Base-by-base conservation (phyloP, 2,797 vertebrate genomes). In the Myotis findleyi region DNA sequence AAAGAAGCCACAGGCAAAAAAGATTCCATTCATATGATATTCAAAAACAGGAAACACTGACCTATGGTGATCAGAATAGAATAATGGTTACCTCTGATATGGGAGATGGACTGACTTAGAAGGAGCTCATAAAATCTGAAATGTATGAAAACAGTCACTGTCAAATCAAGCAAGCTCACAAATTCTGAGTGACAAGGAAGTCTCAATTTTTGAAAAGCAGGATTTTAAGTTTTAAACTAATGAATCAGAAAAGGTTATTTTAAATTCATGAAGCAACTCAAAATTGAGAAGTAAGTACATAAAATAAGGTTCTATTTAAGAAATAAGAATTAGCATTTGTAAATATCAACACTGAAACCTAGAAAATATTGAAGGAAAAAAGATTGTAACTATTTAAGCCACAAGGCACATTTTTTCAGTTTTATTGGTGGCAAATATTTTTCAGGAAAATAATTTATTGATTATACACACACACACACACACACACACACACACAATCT, bases 221-320 rank as follows among this genome's bases (percentile, higher is more conserved):
- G 38, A 86, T 68, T 92, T 59, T 62, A 81, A 30, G 9, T 23
- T 86, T 87, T 25, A 20, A 85, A 79, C 57, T 36, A 86, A 69
- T 53, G 1, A 79, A 62, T 72, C 72, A 82, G 38, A 47, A 41
- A 44, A 55, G n/a, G 47, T 47, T 72, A 73, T 71, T 79, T 92
- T 66, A 41, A 93, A 88, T 55, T 81, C 41, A 86, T 7, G 3
- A 9, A 69, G 30, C n/a, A 64, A 87, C 36, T 87, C 47, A 87
- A 93, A 77, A 77, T 71, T 85, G 66, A 75, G 53, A 91, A 91
- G 53, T 51, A 68, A 87, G 33, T 83, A 85, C 11, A 36, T 81
- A 68, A 83, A 83, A 38, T 53, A 92, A 86, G 11, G 14, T 62
- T 13, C 44, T 21, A 3, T 47, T 79, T 49, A 82, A 72, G 16